These are phyloP conservation scores for Cantharis rustica DNA, from an alignment of 2,888 invertebrate species.

Conservation along the genomic window DNA sequence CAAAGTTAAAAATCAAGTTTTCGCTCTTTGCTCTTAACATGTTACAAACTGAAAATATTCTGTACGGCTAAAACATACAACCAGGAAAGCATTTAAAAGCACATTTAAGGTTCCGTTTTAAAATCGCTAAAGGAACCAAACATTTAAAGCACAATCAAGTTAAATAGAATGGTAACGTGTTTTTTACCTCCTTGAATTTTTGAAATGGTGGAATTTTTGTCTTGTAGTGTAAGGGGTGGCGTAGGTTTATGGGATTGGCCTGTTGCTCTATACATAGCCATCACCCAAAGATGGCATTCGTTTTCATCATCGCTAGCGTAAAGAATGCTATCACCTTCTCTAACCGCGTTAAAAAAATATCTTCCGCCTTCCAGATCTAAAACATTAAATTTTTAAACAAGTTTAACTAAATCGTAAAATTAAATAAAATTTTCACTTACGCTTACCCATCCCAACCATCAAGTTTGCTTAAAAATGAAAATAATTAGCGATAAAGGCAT, in stretches of 20 bases:
- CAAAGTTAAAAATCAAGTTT: too few relatives aligned
- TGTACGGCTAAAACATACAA: too few relatives aligned
- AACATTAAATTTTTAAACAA: slow-evolving; percentile 39
- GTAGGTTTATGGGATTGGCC: slow-evolving; percentile 99
- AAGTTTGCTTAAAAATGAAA: slow-evolving; percentile 72
- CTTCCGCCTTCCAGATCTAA: slow-evolving; percentile 89
- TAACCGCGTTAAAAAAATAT: slow-evolving; percentile 97
- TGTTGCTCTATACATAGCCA: slow-evolving; percentile 99
- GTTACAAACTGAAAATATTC: too few relatives aligned
- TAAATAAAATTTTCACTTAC: slow-evolving; percentile 45
- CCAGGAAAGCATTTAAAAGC: too few relatives aligned
- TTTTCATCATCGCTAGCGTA: slow-evolving; percentile 97
- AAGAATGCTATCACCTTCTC: slow-evolving; percentile 96
- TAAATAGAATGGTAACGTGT: background rate
- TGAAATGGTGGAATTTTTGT: slow-evolving; percentile 84
- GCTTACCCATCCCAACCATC: slow-evolving; percentile 89
- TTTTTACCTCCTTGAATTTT: slow-evolving; percentile 84
- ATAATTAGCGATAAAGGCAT: background rate
- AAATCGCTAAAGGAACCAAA: too few relatives aligned
- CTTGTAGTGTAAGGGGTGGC: slow-evolving; percentile 78
- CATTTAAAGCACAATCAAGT: too few relatives aligned
- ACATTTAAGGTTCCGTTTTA: too few relatives aligned
- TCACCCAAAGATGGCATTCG: slow-evolving; percentile 98
- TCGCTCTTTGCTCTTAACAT: too few relatives aligned
- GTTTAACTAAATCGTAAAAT: slow-evolving; percentile 18